Percentiles rank a stretch among this genome's conserved stretches.
These are phyloP conservation scores for Sturmia bella DNA, from an alignment of 2,888 invertebrate genomes.

Conservation along the genomic window DNA sequence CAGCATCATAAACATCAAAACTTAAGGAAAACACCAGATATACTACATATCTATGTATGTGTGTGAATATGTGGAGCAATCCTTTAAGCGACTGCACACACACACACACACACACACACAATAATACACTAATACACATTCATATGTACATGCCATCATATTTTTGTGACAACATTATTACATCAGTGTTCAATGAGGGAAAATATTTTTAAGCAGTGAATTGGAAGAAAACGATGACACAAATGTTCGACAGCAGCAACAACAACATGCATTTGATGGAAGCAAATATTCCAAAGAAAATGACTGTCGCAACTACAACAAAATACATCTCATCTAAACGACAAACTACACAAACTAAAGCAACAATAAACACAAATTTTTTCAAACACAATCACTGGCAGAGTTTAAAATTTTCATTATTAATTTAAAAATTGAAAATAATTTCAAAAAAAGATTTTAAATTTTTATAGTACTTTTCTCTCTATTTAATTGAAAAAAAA, in stretches of 20 bases:
- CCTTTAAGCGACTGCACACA: slow-evolving; percentile 19
- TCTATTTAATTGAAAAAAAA: not conserved
- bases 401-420: no score
- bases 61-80: not conserved
- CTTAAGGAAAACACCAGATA: slow-evolving; percentile 9
- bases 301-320: slow-evolving; percentile 8
- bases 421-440: not conserved
- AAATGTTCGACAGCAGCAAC: no score
- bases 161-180: slow-evolving; percentile 39
- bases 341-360: not conserved
- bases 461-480: not conserved
- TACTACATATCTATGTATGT: no score
- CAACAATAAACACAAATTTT: not conserved
- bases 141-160: not conserved
- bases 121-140: not conserved
- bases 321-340: no score
- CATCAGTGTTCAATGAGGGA: slow-evolving; percentile 51
- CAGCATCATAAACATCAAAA: slow-evolving; percentile 45
- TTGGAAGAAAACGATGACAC: slow-evolving; percentile 58
- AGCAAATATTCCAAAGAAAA: slow-evolving; percentile 20
- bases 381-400: not conserved
- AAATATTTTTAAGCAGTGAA: slow-evolving; percentile 60
- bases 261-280: slow-evolving; percentile 22
- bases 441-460: not conserved
- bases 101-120: not conserved